Conservation (phyloP, 92 coral and sea anemone species). For the Montipora capitata region DNA sequence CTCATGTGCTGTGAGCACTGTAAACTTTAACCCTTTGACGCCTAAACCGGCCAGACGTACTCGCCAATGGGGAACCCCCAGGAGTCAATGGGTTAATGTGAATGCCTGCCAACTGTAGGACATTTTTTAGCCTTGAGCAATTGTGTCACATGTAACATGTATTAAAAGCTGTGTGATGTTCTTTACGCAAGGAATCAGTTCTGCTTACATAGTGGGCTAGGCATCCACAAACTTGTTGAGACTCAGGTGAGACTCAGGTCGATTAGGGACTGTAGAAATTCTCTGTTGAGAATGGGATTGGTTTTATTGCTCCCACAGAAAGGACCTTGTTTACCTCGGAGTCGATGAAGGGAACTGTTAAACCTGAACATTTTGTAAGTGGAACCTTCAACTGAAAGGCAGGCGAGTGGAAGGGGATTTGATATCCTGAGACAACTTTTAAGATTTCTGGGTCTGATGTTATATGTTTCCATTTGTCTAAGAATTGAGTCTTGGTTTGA, state of each 20-base stretch:
- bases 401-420: conserved; percentile 19
- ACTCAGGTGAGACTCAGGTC: no score
- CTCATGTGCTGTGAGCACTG: conserved; percentile 49
- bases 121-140: conserved; percentile 43
- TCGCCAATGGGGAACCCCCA: no score
- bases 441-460: conserved; percentile 15
- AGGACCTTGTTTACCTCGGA: no score
- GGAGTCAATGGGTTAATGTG: neutral
- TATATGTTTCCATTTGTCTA: neutral
- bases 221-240: neutral
- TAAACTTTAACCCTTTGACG: conserved; percentile 1
- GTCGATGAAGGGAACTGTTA: no score
- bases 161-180: neutral
- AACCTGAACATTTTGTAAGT: conserved; percentile 12
- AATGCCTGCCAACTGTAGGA: conserved; percentile 26
- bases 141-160: conserved; percentile 29
- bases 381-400: conserved; percentile 11
- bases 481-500: conserved; percentile 27
- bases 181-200: neutral
- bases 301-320: no score
- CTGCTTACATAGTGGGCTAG: neutral
- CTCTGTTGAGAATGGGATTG: no score
- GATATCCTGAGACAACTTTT: conserved; percentile 22
- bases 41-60: no score
- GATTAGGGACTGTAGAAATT: no score